Base-by-base conservation (phyloP, 2,113 vertebrate genomes). In the Chaenocephalus aceratus region DNA sequence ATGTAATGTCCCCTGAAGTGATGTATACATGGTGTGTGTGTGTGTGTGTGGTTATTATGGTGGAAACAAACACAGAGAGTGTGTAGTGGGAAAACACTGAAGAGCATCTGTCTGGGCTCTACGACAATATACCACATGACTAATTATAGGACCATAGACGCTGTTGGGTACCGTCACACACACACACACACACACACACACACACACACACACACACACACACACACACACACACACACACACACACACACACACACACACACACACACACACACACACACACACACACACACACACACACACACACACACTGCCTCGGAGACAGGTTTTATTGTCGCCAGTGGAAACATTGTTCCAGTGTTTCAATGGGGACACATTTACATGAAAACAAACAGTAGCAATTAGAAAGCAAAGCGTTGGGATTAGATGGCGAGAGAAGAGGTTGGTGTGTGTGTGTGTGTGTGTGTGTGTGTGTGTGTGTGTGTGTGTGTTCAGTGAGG, bases 301-400 rank as follows among this genome's bases (percentile, higher is more conserved):
- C 26, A 30, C 26, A 30, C 23, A 41, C 69, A 72, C 12, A 60
- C 8, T 48, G 52, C 79, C 51, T 57, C 74, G 41, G 74, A 73
- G 70, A 84, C 13, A 62, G 8, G 3, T 74, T 77, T 91, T 62
- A 89, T 73, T 77, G 85, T 83, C 77, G 67, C 80, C 71, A 34
- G 76, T 51, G 86, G 77, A 81, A 77, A 87, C 79, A 76, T 82
- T 61, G 72, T 54, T 82, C 52, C 80, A 70, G 70, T 65, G 36
- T 83, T 82, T 83, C 61, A 83, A 74, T 41, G 45, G 65, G 76
- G 72, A 62, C 30, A 49, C 53, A 78, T 88, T 89, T 74, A 86
- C 88, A 85, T 72, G 77, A 72, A 83, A 86, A 88, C 82, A 89
- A 89, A 86, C 75, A 66, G 79, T 89, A 65, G 79, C 86, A 90